Evolutionary conservation across 2,113 vertebrate species (phyloP), one percentile per base, ranked within the genome.

Genomic region (Nothobranchius kuhntae): DNA sequence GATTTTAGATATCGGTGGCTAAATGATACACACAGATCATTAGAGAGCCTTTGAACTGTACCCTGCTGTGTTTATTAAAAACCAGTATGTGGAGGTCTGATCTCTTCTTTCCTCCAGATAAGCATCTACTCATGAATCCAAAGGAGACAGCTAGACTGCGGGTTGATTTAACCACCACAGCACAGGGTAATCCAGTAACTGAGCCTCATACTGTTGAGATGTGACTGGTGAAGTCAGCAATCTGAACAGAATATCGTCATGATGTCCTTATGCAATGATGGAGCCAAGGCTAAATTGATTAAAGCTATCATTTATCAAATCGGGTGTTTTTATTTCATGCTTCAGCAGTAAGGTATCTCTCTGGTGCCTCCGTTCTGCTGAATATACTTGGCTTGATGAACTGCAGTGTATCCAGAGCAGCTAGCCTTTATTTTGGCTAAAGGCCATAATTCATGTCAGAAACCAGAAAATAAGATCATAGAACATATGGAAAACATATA

Each of bases 61-160:
- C 8, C 52, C 36, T 9, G 69, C 55, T 68, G 72, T 74, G 82
- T 87, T 89, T 85, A 90, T 90, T 91, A 89, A 88, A 89, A 89
- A 83, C 81, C 83, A 88, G 85, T 89, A 88, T 84, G 81, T 80
- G 87, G 65, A 80, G 55, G 77, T 69, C 74, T 60, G 75, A 75
- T 58, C 70, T 63, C 68, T 77, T 77, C 80, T 86, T 87, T 90
- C 86, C 89, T 83, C 76, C 64, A 73, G 88, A 87, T 88, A 81
- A 80, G 51, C 52, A 89, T 87, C 87, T 60, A 60, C 72, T 88
- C 70, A 58, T 78, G 60, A 55, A 53, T 84, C 69, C 68, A 75
- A 55, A 67, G 72, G 67, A 0, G 76, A 79, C 83, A 74, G 80
- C 80, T 13, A 53, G 78, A 48, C 67, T 45, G 38, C 4, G 55